These are phyloP conservation scores for Sarcophaga variegata DNA, from an alignment of 2,888 invertebrate species.

Conservation along the genomic window DNA sequence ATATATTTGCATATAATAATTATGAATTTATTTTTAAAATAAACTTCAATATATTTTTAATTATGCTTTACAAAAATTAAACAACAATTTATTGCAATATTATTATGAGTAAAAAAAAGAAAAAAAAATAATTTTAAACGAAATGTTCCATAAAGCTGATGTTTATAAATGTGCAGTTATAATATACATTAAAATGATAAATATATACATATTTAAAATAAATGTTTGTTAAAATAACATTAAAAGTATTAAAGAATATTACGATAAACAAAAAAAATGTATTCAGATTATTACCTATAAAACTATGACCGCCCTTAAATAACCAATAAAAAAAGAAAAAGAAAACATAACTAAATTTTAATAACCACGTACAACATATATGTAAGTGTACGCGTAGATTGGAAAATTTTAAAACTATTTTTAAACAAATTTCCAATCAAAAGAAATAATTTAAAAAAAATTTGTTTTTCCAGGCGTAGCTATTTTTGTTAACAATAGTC, in stretches of 20 bases:
- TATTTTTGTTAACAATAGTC: no score
- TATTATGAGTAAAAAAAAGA: neutral
- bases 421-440: no score
- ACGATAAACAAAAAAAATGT: constrained; percentile 16
- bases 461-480: no score
- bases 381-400: no score
- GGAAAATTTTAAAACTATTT: no score
- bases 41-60: constrained; percentile 30
- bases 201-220: constrained; percentile 30
- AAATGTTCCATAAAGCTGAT: constrained; percentile 45
- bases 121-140: neutral
- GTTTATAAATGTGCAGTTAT: constrained; percentile 58
- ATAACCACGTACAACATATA: no score
- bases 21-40: constrained; percentile 42
- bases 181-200: constrained; percentile 15
- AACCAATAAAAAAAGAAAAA: no score
- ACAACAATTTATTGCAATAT: constrained; percentile 15
- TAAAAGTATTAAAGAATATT: constrained; percentile 25
- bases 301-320: no score
- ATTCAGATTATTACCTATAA: no score
- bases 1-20: constrained; percentile 30
- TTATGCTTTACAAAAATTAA: constrained; percentile 13
- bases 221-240: constrained; percentile 45
- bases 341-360: no score
- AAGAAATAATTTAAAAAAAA: no score